A percentile compares a stretch with the other conserved stretches of the same genome.
Evolutionary conservation across 23 tunicate genomes (phyloP).

Genomic region (Aplidium turbinatum): DNA sequence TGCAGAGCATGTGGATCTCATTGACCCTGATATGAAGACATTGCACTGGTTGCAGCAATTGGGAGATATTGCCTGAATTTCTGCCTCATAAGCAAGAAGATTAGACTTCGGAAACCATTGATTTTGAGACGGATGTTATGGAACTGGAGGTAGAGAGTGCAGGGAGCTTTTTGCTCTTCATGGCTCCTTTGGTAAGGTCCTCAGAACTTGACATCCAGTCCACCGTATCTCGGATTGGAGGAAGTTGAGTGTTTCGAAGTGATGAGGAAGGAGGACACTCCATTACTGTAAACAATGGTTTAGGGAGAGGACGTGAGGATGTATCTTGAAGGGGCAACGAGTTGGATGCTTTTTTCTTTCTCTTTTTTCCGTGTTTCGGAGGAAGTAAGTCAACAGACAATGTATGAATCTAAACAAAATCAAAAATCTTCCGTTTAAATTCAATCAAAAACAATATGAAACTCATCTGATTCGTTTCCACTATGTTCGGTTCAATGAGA

Average conservation of each 20-base stretch:
- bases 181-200: conserved; percentile 12
- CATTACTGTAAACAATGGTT: conserved; percentile 2
- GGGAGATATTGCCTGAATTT: too few species aligned
- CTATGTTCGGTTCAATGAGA: background rate
- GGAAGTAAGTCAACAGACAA: background rate
- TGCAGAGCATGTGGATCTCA: too few species aligned
- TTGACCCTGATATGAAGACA: too few species aligned
- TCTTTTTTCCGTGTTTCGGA: background rate
- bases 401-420: background rate
- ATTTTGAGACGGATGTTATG: conserved; percentile 36
- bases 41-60: too few species aligned
- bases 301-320: conserved; percentile 3
- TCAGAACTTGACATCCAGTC: conserved; percentile 47
- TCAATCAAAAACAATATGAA: too few species aligned
- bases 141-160: conserved; percentile 39
- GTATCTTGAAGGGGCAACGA: background rate
- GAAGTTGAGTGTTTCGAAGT: conserved; percentile 3
- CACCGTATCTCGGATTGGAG: conserved; percentile 36
- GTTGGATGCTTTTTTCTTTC: background rate
- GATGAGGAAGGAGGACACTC: conserved; percentile 28
- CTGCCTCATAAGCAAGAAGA: too few species aligned
- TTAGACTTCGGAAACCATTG: conserved; percentile 7
- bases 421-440: too few species aligned
- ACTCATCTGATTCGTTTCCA: too few species aligned
- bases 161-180: conserved; percentile 36